These are phyloP conservation scores for Mimumesa dahlbomi DNA, from an alignment of 2,888 invertebrate genomes.

Conservation along the genomic window DNA sequence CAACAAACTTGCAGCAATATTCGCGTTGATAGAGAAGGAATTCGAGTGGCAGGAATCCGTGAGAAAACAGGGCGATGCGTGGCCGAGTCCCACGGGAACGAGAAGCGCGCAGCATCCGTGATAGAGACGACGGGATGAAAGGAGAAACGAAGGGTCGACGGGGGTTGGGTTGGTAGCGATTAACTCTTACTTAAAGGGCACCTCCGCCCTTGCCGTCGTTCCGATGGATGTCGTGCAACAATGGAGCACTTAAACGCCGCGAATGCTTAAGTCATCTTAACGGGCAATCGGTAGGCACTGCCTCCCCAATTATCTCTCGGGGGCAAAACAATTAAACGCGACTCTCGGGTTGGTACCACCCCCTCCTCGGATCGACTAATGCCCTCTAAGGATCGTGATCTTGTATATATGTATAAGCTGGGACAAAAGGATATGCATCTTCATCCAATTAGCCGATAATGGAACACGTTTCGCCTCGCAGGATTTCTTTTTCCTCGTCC, in stretches of 20 bases:
- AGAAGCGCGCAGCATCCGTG: conserved; percentile 8
- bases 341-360: conserved; percentile 58
- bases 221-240: conserved; percentile 69
- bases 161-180: conserved; percentile 61
- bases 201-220: conserved; percentile 61
- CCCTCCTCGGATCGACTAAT: conserved; percentile 54
- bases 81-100: too few species aligned
- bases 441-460: conserved; percentile 73
- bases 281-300: conserved; percentile 66
- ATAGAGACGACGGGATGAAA: conserved; percentile 4
- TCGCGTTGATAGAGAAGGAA: too few species aligned
- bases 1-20: too few species aligned
- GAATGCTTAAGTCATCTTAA: conserved; percentile 74
- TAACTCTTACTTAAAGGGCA: conserved; percentile 69
- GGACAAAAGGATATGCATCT: conserved; percentile 72
- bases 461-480: conserved; percentile 65
- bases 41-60: conserved; percentile 1
- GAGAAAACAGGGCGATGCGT: conserved; percentile 11
- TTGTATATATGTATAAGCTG: conserved; percentile 36
- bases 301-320: conserved; percentile 69
- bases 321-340: conserved; percentile 74
- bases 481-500: too few species aligned
- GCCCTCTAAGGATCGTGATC: conserved; percentile 37
- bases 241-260: conserved; percentile 74
- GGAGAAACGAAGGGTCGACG: conserved; percentile 21